These are phyloP conservation scores for Lethenteron camtschaticum DNA, from an alignment of 2,113 vertebrate genomes.

Conservation along the genomic window DNA sequence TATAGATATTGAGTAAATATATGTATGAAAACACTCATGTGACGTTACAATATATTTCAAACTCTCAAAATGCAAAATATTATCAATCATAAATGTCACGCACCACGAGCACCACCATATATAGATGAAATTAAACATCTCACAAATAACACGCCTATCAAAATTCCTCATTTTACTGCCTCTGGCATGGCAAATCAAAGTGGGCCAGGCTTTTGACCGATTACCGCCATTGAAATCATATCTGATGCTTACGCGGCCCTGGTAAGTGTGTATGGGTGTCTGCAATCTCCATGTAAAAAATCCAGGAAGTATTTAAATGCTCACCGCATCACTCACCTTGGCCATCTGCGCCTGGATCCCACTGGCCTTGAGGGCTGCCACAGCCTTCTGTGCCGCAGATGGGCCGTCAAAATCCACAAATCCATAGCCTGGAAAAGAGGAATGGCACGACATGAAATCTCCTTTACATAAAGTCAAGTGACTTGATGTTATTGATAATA, in stretches of 20 bases:
- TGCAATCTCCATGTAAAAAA: too few relatives aligned
- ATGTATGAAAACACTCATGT: neutral
- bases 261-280: too few relatives aligned
- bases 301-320: too few relatives aligned
- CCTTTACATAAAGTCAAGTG: too few relatives aligned
- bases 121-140: neutral
- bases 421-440: slow-evolving; percentile 22
- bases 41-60: neutral
- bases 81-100: neutral
- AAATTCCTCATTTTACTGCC: too few relatives aligned
- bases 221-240: too few relatives aligned
- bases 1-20: neutral
- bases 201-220: too few relatives aligned
- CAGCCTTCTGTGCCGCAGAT: slow-evolving; percentile 3
- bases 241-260: too few relatives aligned
- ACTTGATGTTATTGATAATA: too few relatives aligned
- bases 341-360: slow-evolving; percentile 4
- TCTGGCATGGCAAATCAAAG: too few relatives aligned
- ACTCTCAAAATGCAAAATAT: neutral
- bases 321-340: slow-evolving; percentile 2
- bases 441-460: too few relatives aligned
- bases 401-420: slow-evolving; percentile 5
- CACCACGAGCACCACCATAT: neutral
- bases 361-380: slow-evolving; percentile 1
- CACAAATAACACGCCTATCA: too few relatives aligned